These are phyloP conservation scores for Dendrolimus pini DNA, from an alignment of 2,888 invertebrate genomes.

Conservation along the genomic window DNA sequence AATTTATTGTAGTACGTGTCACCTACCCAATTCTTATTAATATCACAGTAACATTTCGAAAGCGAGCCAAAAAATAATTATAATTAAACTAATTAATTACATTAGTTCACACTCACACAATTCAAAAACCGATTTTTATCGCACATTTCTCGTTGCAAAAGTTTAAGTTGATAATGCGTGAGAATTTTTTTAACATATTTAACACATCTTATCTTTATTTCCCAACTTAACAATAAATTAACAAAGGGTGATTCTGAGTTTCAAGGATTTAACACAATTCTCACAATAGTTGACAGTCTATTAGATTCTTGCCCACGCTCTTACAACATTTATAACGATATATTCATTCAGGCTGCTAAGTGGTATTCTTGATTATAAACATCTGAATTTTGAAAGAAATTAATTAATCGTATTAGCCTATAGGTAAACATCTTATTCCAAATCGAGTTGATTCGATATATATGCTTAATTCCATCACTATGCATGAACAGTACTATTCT, in stretches of 20 bases:
- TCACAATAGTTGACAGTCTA: neutral
- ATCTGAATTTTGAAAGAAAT: no score
- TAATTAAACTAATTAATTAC: neutral
- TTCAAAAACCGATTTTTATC: neutral
- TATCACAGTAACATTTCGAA: neutral
- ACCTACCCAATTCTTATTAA: neutral
- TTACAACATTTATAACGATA: no score
- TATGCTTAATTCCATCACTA: no score
- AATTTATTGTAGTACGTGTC: no score
- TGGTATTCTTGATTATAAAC: no score
- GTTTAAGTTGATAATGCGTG: neutral
- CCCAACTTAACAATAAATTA: neutral
- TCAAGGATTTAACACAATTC: neutral
- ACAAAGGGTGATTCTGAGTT: neutral
- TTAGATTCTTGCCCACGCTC: neutral
- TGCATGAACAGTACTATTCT: no score
- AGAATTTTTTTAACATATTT: neutral
- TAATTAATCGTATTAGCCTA: no score
- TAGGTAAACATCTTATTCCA: no score
- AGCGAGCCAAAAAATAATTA: neutral
- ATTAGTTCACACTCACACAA: neutral
- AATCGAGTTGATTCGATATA: no score
- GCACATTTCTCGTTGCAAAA: neutral
- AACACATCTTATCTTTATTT: neutral
- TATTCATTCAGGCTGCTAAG: no score